Evolutionary conservation across 2,113 vertebrate genomes (phyloP).

Genomic region (Galeopterus variegatus): DNA sequence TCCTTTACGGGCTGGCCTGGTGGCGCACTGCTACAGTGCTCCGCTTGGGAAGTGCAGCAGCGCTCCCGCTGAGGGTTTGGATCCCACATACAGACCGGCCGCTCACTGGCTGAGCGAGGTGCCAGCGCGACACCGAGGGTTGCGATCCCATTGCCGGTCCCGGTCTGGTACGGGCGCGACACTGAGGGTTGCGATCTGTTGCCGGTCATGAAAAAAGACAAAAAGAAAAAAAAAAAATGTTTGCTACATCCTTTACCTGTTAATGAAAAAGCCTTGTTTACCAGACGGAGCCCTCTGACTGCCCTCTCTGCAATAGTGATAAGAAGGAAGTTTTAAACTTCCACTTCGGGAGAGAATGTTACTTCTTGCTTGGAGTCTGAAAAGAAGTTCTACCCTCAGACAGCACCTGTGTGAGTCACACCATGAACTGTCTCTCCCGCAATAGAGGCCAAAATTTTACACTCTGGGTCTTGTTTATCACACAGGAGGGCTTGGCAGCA

Average conservation of each 20-base stretch:
- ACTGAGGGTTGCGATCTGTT: no score
- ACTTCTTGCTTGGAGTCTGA: slow-evolving; percentile 15
- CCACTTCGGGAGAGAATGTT: not conserved
- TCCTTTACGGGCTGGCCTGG: no score
- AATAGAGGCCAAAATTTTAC: not conserved
- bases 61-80: no score
- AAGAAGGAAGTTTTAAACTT: slow-evolving; percentile 15
- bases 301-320: not conserved
- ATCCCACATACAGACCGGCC: no score
- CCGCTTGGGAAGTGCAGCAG: no score
- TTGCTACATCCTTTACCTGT: slow-evolving; percentile 17
- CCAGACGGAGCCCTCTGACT: not conserved
- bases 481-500: not conserved
- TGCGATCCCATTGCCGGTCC: no score
- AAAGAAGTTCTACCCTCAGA: not conserved
- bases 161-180: no score
- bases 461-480: not conserved
- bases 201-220: no score
- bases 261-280: not conserved
- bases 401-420: not conserved
- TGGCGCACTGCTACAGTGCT: no score
- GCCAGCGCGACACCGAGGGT: no score
- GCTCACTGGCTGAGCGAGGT: no score
- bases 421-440: not conserved
- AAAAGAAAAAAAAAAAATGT: no score